phyloP scores from a whole-genome alignment of 2,797 vertebrate species.

The Diceros bicornis region DNA sequence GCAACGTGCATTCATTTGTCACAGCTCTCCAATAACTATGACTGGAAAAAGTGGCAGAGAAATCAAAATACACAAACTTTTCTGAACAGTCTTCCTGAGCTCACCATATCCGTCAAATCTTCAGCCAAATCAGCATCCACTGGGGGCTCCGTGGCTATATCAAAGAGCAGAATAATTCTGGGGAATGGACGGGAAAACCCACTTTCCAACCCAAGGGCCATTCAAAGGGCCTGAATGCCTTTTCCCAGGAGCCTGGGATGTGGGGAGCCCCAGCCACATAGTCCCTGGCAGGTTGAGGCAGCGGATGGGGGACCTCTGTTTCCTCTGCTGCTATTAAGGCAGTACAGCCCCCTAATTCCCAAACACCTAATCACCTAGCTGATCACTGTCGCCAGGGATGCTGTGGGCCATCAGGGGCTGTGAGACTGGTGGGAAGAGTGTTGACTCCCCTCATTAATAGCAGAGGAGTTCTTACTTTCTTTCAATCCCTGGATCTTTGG shows the following conservation, averaged over 20 bases:
- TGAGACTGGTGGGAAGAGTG: not conserved
- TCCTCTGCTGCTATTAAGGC: not conserved
- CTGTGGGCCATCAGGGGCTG: rapidly evolving
- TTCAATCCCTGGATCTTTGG: not conserved
- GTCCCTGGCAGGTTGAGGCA: no score
- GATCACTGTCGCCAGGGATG: not conserved
- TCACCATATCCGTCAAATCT: not conserved
- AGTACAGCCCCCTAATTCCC: not conserved
- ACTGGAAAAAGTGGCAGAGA: not conserved
- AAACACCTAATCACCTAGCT: no score
- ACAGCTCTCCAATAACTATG: not conserved
- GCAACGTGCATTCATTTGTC: rapidly evolving
- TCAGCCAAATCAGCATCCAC: not conserved
- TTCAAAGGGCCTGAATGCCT: rapidly evolving
- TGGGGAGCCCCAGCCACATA: rapidly evolving
- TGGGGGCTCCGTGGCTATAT: not conserved
- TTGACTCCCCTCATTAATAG: not conserved
- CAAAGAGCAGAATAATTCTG: no score
- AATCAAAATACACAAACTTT: not conserved
- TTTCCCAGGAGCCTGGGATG: not conserved
- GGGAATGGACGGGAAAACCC: not conserved
- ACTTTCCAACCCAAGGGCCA: not conserved
- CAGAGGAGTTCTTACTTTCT: not conserved
- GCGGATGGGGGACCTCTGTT: not conserved
- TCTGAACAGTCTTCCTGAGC: not conserved